Conservation (phyloP, 2,113 vertebrate genomes). For the Brevimyrus niger region DNA sequence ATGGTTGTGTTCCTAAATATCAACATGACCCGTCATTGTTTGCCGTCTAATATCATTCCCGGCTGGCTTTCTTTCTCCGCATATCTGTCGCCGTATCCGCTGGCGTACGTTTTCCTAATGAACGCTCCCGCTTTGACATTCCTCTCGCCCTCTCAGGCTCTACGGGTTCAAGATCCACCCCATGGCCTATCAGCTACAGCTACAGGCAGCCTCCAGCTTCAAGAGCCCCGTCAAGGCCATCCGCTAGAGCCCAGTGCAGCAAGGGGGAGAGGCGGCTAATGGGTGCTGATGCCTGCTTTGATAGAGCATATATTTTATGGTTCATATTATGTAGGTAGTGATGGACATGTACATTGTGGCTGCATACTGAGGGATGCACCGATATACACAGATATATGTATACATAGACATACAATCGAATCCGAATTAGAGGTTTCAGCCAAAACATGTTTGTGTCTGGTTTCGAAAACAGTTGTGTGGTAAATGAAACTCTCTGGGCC, state of each 20-base stretch:
- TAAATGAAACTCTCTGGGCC: neutral
- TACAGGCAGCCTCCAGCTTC: constrained; percentile 92
- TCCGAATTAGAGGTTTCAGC: neutral
- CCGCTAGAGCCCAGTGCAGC: constrained; percentile 54
- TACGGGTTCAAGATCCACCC: constrained; percentile 95
- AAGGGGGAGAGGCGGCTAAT: neutral
- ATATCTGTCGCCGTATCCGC: neutral
- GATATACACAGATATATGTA: constrained; percentile 19
- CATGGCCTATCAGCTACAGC: constrained; percentile 92
- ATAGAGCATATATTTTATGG: constrained; percentile 45
- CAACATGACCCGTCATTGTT: neutral
- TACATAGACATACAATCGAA: neutral
- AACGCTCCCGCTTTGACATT: neutral
- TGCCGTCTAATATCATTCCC: neutral
- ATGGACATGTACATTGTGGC: constrained; percentile 35
- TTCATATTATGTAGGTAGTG: constrained; percentile 49
- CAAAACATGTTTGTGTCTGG: neutral
- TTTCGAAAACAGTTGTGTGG: neutral
- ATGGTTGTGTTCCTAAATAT: neutral
- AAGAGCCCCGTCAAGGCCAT: constrained; percentile 94
- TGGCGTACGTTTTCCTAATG: neutral
- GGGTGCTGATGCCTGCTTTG: constrained; percentile 3
- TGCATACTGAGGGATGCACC: constrained; percentile 34
- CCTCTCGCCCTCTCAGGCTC: constrained; percentile 57
- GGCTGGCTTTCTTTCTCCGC: neutral